Evolutionary conservation across 2,888 invertebrate genomes (phyloP).

Genomic region (Xylocampa areola): DNA sequence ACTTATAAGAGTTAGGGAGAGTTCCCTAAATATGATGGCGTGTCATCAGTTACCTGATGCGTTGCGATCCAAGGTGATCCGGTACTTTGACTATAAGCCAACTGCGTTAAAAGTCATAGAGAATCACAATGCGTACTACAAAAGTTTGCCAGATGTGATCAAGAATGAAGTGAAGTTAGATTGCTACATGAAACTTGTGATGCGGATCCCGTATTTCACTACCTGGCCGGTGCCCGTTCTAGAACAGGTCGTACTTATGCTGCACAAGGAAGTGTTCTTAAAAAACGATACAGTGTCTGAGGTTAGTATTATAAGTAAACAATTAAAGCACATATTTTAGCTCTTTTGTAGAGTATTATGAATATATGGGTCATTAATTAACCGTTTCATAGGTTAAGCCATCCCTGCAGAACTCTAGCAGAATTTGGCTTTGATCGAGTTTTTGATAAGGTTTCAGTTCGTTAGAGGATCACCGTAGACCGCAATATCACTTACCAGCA

Average conservation of each 20-base stretch:
- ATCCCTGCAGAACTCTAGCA: too few relatives aligned
- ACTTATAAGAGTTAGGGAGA: background rate
- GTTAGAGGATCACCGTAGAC: too few relatives aligned
- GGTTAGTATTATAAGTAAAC: slow-evolving; percentile 35
- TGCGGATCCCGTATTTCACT: slow-evolving; percentile 34
- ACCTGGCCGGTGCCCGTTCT: slow-evolving; percentile 32
- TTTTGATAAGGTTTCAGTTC: too few relatives aligned
- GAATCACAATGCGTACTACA: slow-evolving; percentile 29
- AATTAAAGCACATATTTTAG: background rate
- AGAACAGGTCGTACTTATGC: slow-evolving; percentile 23
- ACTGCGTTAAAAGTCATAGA: slow-evolving; percentile 15
- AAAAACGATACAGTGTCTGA: slow-evolving; percentile 32
- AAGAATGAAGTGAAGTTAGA: slow-evolving; percentile 31
- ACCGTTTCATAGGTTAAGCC: too few relatives aligned
- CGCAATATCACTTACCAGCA: too few relatives aligned
- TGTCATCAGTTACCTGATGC: slow-evolving; percentile 37
- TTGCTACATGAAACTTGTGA: slow-evolving; percentile 28
- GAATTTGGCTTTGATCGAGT: too few relatives aligned
- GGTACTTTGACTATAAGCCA: slow-evolving; percentile 38
- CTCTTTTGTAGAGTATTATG: too few relatives aligned
- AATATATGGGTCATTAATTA: too few relatives aligned
- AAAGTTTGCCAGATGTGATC: slow-evolving; percentile 30
- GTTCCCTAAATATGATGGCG: slow-evolving; percentile 8
- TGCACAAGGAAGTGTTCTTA: slow-evolving; percentile 43
- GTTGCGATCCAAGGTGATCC: slow-evolving; percentile 27